Conservation (phyloP, 2,888 invertebrate species). For the Petrophora chlorosata region DNA sequence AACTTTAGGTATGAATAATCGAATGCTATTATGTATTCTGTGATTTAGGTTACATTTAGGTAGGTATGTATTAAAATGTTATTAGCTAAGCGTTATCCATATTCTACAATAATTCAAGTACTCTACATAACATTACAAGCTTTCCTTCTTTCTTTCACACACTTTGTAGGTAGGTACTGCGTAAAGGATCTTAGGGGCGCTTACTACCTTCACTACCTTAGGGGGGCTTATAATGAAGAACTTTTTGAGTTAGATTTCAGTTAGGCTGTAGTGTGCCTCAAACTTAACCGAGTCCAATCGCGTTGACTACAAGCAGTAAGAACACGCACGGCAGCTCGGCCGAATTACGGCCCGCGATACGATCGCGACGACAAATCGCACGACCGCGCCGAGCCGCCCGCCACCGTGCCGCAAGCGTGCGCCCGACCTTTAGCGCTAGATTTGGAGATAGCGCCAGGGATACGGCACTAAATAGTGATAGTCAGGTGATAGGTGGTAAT, state of each 20-base stretch:
- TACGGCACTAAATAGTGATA: conserved; percentile 17
- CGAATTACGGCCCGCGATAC: conserved; percentile 66
- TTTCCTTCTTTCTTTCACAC: no score
- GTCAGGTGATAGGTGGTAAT: conserved; percentile 12
- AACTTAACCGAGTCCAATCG: conserved; percentile 49
- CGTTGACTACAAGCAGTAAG: conserved; percentile 42
- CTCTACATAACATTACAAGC: no score
- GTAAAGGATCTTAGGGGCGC: no score
- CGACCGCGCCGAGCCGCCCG: conserved; percentile 45
- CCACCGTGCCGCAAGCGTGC: conserved; percentile 20
- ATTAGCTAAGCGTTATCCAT: no score
- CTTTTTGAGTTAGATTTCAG: not conserved
- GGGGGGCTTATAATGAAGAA: no score
- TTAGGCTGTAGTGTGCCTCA: conserved; percentile 37
- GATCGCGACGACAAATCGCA: conserved; percentile 69
- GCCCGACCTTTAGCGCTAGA: conserved; percentile 31
- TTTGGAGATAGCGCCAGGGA: conserved; percentile 15
- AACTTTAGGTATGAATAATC: no score
- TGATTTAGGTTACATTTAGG: no score
- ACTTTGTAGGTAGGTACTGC: no score
- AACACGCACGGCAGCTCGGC: conserved; percentile 70
- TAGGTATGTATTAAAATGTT: not conserved
- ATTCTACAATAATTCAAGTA: no score
- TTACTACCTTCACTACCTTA: no score
- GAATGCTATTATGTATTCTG: no score